These are phyloP conservation scores for Colletes latitarsis DNA, from an alignment of 1,140 invertebrate species.

Conservation along the genomic window DNA sequence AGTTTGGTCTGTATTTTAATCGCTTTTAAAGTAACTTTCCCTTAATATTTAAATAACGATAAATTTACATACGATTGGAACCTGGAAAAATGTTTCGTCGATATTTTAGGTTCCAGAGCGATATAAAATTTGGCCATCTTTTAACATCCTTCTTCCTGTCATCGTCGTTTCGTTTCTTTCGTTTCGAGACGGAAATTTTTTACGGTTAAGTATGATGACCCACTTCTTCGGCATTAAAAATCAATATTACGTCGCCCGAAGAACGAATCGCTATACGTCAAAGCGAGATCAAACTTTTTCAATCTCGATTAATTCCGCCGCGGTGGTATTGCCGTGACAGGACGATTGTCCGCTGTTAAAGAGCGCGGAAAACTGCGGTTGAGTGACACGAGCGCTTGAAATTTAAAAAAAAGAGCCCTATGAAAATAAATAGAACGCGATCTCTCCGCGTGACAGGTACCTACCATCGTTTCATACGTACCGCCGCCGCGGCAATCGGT, in stretches of 20 bases:
- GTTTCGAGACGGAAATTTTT: slow-evolving; percentile 21
- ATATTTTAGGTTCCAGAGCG: no score
- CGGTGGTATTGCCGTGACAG: slow-evolving; percentile 66
- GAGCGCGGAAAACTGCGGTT: slow-evolving; percentile 68
- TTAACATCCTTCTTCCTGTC: no score
- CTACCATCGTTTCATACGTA: slow-evolving; percentile 58
- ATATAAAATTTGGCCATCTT: no score
- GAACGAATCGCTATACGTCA: slow-evolving; percentile 60
- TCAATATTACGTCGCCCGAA: slow-evolving; percentile 63
- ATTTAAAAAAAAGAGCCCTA: slow-evolving; percentile 63
- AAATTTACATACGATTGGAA: no score
- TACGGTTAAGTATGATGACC: slow-evolving; percentile 55
- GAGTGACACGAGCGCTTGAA: slow-evolving; percentile 66
- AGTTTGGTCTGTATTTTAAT: no score
- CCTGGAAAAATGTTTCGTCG: no score
- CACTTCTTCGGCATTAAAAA: slow-evolving; percentile 64
- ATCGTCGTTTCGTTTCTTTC: neutral
- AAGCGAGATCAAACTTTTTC: slow-evolving; percentile 68
- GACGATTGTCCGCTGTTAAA: slow-evolving; percentile 65
- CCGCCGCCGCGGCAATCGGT: slow-evolving; percentile 52
- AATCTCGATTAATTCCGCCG: slow-evolving; percentile 67
- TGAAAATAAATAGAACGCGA: slow-evolving; percentile 68
- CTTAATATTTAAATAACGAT: no score
- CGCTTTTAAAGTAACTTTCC: no score
- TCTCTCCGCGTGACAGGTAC: slow-evolving; percentile 60